Evolutionary conservation across 2,113 vertebrate genomes (phyloP).

Genomic region (Pseudorectes ferrugineus): DNA sequence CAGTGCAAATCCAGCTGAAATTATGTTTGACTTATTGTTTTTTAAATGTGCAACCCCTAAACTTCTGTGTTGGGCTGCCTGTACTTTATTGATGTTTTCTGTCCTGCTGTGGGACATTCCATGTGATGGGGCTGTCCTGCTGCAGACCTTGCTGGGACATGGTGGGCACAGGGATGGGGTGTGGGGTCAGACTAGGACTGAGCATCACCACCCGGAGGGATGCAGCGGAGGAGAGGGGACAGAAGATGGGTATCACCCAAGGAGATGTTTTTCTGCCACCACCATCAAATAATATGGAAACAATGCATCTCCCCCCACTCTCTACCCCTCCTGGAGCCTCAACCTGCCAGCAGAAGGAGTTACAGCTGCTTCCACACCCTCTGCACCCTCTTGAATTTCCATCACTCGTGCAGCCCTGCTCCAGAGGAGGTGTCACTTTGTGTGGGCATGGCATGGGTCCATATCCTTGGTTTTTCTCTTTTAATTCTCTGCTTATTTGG

Average conservation of each 20-base stretch:
- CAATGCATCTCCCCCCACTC: not conserved
- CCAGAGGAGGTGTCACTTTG: fast-evolving
- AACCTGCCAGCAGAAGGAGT: not conserved
- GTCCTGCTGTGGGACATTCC: not conserved
- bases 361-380: not conserved
- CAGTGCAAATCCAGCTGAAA: not conserved
- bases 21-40: not conserved
- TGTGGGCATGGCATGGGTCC: fast-evolving
- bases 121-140: not conserved
- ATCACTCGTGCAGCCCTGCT: not conserved
- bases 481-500: not conserved
- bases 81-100: not conserved
- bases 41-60: not conserved
- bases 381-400: not conserved
- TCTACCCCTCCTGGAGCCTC: not conserved
- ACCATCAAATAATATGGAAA: not conserved
- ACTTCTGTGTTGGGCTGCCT: not conserved
- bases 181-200: fast-evolving
- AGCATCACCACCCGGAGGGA: fast-evolving
- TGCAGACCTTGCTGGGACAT: not conserved
- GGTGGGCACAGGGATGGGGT: not conserved
- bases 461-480: fast-evolving
- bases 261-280: not conserved
- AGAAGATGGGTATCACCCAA: not conserved
- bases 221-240: not conserved